Base-by-base conservation (phyloP, 2,797 vertebrate genomes). In the Argya squamiceps region DNA sequence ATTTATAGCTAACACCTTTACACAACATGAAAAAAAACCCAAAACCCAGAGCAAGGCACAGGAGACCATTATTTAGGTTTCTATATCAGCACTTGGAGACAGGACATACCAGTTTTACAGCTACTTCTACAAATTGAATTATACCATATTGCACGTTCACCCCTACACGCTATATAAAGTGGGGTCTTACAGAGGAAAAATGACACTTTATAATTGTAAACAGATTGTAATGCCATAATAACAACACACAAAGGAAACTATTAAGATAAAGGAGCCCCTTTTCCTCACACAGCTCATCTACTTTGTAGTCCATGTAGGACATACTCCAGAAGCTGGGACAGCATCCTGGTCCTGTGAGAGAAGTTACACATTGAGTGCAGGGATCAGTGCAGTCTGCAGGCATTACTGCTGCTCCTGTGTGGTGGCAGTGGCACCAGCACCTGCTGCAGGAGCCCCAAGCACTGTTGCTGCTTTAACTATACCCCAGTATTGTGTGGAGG, bases 1-100 rank as follows among this genome's bases (percentile, higher is more conserved):
- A 96, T 94, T 93, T 97, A 91, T 50, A 89, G 84, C 46, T 62
- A 82, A 91, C 68, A 69, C 53, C 60, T 91, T 91, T 85, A 62
- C 34, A 76, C 76, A 84, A 60, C 55, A 59, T 13, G 15, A 49
- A 68, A 84, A 92, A 91, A 92, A 82, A 34, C 2, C 19, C 43
- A 73, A 85, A 91, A 77, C 34, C 26, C 62, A 67, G 52, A 92
- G 55, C 29, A 81, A 95, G 80, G 49, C 68, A 82, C 19, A 62
- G 1, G 26, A 91, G 68, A 59, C 49, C 56, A 88, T 93, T 83
- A 89, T 76, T 87, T 94, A 92, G 59, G 63, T 67, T 94, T 89
- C 76, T 78, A 44, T 67, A 60, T 87, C 52, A 93, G 77, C n/a
- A 44, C 70, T 92, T 11, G 4, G 71, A 89, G 86, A 77, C 55